Evolutionary conservation across 2,113 vertebrate species (phyloP), one percentile per base, ranked within the genome.

Genomic region (Conger conger): DNA sequence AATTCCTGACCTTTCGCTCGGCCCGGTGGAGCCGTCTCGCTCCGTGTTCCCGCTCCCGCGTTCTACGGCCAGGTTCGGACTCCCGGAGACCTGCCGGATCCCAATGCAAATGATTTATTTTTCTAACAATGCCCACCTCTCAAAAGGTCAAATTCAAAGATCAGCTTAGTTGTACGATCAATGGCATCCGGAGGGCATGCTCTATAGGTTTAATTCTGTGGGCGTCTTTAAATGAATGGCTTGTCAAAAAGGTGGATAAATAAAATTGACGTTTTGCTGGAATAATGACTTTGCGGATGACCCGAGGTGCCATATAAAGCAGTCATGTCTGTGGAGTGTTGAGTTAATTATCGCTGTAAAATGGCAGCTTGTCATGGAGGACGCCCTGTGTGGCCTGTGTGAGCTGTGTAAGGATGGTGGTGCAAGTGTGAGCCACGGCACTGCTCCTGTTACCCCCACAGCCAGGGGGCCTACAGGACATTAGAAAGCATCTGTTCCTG

Each of bases 341-440:
- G 63, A 73, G 63, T 73, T 73, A 73, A 33, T n/a, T 73, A 73
- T 33, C 63, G 27, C n/a, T 60, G 63, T 73, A 73, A 73, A 73
- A 73, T 73, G 63, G 27, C 63, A 73, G n/a, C 4, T 11, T 30
- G 27, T n/a, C n/a, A 33, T 11, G 8, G 63, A 73, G 6, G n/a
- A 73, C 27, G 27, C n/a, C 63, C n/a, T 11, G 9, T 13, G 5
- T 73, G 63, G 27, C 27, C 5, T 33, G 63, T 73, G 30, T 30
- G 27, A 27, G 18, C 60, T 68, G 18, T 27, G 57, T 18, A 60
- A 27, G 57, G 57, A 60, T 60, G 18, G n/a, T 2, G n/a, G n/a
- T 33, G 63, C 6, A 5, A n/a, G 30, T 73, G 5, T 4, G 27
- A 68, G 18, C 23, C 18, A 3, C 33, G 2, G 23, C 3, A n/a